These are phyloP conservation scores for Orcinus orca DNA, from an alignment of 2,113 vertebrate genomes.

Conservation along the genomic window DNA sequence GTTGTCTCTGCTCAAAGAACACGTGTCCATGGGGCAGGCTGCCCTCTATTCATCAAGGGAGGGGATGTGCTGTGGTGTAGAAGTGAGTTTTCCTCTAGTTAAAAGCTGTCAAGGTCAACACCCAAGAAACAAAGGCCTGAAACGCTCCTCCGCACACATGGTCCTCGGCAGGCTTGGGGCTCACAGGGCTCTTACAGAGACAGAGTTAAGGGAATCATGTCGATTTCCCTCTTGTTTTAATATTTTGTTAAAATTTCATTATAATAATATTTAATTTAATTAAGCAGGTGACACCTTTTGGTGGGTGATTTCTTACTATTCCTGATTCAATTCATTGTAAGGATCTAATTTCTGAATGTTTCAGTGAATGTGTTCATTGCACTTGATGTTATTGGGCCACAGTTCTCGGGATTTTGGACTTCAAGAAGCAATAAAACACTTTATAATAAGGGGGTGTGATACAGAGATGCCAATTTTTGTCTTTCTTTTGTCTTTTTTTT, in stretches of 20 bases:
- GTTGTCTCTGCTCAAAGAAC: not conserved
- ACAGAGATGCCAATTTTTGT: not conserved
- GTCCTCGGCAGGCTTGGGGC: not conserved
- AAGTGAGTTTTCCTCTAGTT: not conserved
- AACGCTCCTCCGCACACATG: not conserved
- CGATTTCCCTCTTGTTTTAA: not conserved
- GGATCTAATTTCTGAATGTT: conserved; percentile 15
- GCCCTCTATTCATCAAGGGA: not conserved
- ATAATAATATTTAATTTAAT: not conserved
- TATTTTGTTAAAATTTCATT: conserved; percentile 6
- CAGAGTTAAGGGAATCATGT: not conserved
- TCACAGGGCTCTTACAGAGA: not conserved
- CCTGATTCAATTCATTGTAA: not conserved
- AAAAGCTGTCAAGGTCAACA: not conserved
- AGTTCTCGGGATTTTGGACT: not conserved
- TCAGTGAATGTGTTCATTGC: not conserved
- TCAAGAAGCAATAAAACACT: not conserved
- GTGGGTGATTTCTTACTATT: not conserved
- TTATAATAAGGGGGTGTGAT: not conserved
- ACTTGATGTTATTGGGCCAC: not conserved
- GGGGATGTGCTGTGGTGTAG: not conserved
- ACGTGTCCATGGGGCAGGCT: not conserved
- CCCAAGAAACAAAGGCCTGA: not conserved
- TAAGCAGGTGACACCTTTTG: not conserved
- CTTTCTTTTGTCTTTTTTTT: not conserved